Conservation (phyloP, 2,797 vertebrate species). For the Xiphophorus birchmanni region DNA sequence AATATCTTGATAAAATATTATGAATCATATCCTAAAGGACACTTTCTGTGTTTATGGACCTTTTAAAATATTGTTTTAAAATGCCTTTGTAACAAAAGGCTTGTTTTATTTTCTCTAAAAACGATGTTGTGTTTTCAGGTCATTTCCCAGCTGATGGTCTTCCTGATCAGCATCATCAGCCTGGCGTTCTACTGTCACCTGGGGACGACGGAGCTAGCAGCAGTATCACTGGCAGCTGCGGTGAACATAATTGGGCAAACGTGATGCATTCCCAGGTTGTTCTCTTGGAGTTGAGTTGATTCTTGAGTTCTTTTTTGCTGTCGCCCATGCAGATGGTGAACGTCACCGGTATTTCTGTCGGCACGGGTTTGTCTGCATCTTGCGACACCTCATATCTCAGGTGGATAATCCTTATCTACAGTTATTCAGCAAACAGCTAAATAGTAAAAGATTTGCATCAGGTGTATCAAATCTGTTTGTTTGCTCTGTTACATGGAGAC, state of each 20-base stretch:
- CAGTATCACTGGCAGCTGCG: slow-evolving; percentile 79
- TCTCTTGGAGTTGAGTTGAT: not conserved
- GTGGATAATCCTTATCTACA: slow-evolving; percentile 54
- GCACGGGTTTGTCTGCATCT: slow-evolving; percentile 85
- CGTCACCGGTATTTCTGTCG: slow-evolving; percentile 86
- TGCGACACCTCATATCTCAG: slow-evolving; percentile 95
- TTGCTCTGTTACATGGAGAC: slow-evolving; percentile 76
- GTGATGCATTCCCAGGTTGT: not conserved
- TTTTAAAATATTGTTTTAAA: not conserved
- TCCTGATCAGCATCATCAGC: slow-evolving; percentile 86
- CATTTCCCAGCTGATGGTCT: slow-evolving; percentile 85
- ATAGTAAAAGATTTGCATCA: slow-evolving; percentile 37
- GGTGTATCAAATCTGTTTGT: slow-evolving; percentile 66
- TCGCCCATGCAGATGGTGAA: slow-evolving; percentile 84
- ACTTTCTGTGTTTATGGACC: not conserved
- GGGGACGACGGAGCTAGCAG: slow-evolving; percentile 86
- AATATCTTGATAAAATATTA: not conserved
- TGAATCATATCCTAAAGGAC: not conserved
- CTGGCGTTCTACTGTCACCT: slow-evolving; percentile 90
- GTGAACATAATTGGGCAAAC: slow-evolving; percentile 67
- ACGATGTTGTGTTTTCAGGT: slow-evolving; percentile 70
- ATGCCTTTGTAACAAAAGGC: not conserved
- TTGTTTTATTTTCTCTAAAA: not conserved
- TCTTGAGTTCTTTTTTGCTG: not conserved
- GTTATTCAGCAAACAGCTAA: slow-evolving; percentile 20